Percentiles rank a stretch among this genome's conserved stretches.
phyloP scores from a whole-genome alignment of 2,888 invertebrate genomes.

The Yponomeuta evonymella region DNA sequence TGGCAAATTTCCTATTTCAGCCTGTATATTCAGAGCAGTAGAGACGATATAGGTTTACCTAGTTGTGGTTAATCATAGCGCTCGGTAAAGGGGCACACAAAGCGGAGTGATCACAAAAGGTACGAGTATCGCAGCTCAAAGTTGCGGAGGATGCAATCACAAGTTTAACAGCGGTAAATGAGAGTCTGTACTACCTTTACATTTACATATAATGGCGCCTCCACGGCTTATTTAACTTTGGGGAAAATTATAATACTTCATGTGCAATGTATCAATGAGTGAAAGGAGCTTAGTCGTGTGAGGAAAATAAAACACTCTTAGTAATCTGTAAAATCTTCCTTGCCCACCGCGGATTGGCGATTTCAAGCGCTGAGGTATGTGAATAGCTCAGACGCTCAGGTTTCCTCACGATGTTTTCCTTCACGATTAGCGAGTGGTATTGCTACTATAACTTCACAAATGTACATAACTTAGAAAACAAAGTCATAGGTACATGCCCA shows the following conservation, averaged over 20 bases:
- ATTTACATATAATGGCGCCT: background rate
- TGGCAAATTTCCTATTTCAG: background rate
- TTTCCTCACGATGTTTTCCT: no score
- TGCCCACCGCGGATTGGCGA: no score
- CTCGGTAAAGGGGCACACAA: slow-evolving; percentile 32
- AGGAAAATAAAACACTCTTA: no score
- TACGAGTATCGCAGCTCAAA: slow-evolving; percentile 47
- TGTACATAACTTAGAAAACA: no score
- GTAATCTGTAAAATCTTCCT: no score
- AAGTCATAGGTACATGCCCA: no score
- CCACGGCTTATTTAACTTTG: background rate
- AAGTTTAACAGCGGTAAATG: slow-evolving; percentile 41
- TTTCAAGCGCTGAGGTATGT: no score
- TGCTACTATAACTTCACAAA: no score
- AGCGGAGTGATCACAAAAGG: slow-evolving; percentile 58
- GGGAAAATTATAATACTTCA: background rate
- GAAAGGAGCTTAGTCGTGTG: background rate
- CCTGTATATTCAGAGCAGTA: background rate
- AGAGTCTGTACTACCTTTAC: background rate
- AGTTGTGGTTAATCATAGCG: background rate
- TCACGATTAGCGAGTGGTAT: no score
- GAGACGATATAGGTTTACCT: background rate
- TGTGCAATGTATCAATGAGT: background rate
- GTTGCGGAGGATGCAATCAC: slow-evolving; percentile 62
- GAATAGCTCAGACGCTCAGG: no score